These are phyloP conservation scores for Calidris pygmaea DNA, from an alignment of 2,113 vertebrate species.

Conservation along the genomic window DNA sequence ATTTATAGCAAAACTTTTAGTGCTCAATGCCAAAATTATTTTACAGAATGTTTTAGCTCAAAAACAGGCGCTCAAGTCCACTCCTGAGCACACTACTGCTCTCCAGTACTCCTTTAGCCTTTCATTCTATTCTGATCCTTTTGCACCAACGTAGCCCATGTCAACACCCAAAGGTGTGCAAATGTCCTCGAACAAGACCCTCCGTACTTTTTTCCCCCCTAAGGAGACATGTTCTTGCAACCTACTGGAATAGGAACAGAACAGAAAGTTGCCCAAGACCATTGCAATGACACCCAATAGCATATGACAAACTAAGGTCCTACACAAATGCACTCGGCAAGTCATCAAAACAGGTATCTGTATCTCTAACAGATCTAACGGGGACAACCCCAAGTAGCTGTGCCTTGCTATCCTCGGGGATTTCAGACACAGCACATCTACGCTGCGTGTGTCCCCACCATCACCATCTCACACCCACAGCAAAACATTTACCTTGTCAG, in stretches of 20 bases:
- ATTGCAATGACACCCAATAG: rapidly evolving
- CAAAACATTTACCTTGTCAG: neutral
- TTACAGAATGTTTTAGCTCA: neutral
- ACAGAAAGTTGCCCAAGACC: rapidly evolving
- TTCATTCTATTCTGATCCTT: neutral
- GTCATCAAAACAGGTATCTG: neutral
- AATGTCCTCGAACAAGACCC: neutral
- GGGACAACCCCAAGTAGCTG: neutral
- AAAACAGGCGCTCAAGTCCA: neutral
- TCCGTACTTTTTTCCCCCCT: rapidly evolving
- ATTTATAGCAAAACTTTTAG: neutral
- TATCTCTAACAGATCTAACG: neutral
- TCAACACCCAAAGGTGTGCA: neutral
- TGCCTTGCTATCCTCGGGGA: rapidly evolving
- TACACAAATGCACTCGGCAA: neutral
- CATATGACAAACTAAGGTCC: neutral
- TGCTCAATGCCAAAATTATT: neutral
- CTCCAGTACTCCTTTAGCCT: neutral
- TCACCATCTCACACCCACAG: rapidly evolving
- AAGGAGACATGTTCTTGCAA: rapidly evolving
- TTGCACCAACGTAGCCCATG: neutral
- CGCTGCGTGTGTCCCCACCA: neutral
- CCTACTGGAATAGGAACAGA: neutral
- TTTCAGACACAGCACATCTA: neutral
- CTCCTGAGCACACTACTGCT: rapidly evolving